These are phyloP conservation scores for Trichechus manatus DNA, from an alignment of 2,113 vertebrate species.

Conservation along the genomic window DNA sequence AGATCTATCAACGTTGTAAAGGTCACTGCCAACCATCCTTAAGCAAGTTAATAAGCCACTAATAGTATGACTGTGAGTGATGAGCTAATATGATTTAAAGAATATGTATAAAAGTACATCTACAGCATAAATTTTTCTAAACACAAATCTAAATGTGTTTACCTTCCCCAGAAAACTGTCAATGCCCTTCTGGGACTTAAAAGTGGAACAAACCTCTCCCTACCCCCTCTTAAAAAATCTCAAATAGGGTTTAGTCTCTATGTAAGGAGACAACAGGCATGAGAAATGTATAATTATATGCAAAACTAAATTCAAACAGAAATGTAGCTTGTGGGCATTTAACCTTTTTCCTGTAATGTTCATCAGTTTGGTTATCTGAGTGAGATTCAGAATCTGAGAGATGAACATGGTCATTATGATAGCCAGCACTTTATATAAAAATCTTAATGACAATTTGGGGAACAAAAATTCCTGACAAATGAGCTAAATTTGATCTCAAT, in stretches of 20 bases:
- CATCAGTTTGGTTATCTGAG: not conserved
- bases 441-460: no score
- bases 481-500: not conserved
- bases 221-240: not conserved
- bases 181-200: not conserved
- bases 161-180: not conserved
- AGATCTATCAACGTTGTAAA: not conserved
- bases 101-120: not conserved
- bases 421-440: not conserved
- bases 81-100: not conserved
- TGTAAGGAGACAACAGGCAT: not conserved
- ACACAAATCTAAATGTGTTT: not conserved
- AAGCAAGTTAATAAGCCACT: not conserved
- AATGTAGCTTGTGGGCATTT: not conserved
- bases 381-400: not conserved
- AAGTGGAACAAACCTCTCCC: not conserved
- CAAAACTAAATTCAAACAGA: not conserved
- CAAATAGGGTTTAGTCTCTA: not conserved
- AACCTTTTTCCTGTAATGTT: not conserved
- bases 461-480: not conserved
- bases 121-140: not conserved
- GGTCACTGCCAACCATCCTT: not conserved
- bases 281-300: not conserved
- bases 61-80: not conserved
- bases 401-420: not conserved